Percentiles rank a stretch among this genome's conserved stretches.
phyloP scores from a whole-genome alignment of 2,797 vertebrate species.

The Takifugu rubripes region DNA sequence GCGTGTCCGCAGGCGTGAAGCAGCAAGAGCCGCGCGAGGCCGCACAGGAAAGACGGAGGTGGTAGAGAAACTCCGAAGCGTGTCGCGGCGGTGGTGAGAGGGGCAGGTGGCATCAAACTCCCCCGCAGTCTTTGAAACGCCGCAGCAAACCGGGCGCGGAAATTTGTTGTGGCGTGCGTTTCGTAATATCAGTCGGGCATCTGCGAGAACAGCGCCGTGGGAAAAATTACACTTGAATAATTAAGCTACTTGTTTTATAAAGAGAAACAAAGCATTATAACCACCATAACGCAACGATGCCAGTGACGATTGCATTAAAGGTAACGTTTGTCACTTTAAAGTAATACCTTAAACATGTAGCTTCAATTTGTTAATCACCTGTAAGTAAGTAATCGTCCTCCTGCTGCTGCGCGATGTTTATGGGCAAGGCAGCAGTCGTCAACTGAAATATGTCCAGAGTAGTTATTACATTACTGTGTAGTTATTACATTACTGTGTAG shows the following conservation, averaged over 20 bases:
- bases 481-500: no score
- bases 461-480: constrained; percentile 2
- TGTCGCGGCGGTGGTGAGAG: constrained; percentile 15
- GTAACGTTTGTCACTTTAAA: not conserved
- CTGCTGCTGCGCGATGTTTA: constrained; percentile 9
- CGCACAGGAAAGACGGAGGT: constrained; percentile 2
- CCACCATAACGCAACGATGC: constrained; percentile 3
- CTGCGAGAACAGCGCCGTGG: constrained; percentile 13
- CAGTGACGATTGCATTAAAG: not conserved
- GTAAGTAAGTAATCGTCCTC: constrained; percentile 2
- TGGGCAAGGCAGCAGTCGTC: constrained; percentile 16
- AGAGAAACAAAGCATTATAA: not conserved
- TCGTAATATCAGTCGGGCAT: constrained; percentile 16
- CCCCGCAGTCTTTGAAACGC: constrained; percentile 32
- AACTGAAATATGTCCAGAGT: constrained; percentile 6
- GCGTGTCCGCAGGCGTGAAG: not conserved
- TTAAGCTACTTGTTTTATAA: not conserved
- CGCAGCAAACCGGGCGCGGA: constrained; percentile 17
- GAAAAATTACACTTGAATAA: not conserved
- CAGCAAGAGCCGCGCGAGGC: not conserved
- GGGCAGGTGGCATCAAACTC: constrained; percentile 2
- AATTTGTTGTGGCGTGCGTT: constrained; percentile 2
- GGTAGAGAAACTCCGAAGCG: constrained; percentile 9
- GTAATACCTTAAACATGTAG: not conserved
- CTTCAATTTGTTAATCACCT: constrained; percentile 6